Evolutionary conservation across 2,888 invertebrate genomes (phyloP), one percentile per base, ranked within the genome.

Genomic region (Platycnemis pennipes): DNA sequence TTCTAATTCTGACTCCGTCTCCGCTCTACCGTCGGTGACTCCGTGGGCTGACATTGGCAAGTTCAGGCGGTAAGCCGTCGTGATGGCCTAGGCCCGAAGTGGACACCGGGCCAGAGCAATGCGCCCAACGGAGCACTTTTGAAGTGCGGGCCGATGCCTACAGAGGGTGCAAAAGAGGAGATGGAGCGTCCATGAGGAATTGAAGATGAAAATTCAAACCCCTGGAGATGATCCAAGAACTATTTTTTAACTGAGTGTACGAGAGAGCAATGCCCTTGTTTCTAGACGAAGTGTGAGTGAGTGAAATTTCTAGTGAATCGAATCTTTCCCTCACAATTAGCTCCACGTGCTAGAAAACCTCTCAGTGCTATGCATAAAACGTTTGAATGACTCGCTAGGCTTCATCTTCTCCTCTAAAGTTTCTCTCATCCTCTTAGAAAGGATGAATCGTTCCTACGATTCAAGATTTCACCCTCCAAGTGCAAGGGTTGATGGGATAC

Each of bases 231-330:
- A 77, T 77, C 77, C 26, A 31, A n/a, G n/a, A 37, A 37, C 77
- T 77, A 77, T 77, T 77, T 77, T 77, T 77, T 77, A 37, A 77
- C 31, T 77, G 37, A 77, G 77, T 77, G 77, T 77, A 4, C 37
- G 77, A 77, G 77, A 31, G 7, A 69, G 13, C 22, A 37, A 77
- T 16, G 8, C 37, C 69, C 31, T 11, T 37, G 1, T 11, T 37
- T 11, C 11, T 37, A 37, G 16, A 26, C 13, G 37, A 77, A 22
- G 13, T 37, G 26, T 63, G 5, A 77, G 31, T 77, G 77, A 77
- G 77, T 77, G 77, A 77, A 31, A 19, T 63, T 63, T 77, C 37
- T 11, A 77, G n/a, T 77, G 77, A 26, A 31, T 77, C 13, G 31
- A 77, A n/a, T 37, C 77, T 77, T 77, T 77, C 31, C 37, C 31